Conservation (phyloP, 2,113 vertebrate species). For the Lethenteron camtschaticum region DNA sequence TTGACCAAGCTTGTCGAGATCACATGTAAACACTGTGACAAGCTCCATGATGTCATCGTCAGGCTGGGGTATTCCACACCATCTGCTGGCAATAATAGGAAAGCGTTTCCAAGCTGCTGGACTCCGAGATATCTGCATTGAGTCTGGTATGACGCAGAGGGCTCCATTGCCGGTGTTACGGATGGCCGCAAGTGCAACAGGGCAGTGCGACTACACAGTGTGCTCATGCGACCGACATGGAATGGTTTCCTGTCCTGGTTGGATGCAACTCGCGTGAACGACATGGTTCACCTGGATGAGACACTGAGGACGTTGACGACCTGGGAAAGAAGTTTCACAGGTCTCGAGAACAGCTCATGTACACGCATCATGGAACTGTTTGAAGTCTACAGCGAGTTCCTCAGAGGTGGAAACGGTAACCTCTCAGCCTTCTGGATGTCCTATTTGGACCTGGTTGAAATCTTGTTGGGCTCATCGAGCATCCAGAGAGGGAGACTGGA, state of each 20-base stretch:
- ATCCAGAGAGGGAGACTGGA: too few relatives aligned
- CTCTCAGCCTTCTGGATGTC: too few relatives aligned
- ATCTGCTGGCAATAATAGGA: not conserved
- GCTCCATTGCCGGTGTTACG: not conserved
- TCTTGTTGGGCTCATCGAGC: too few relatives aligned
- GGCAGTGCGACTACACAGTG: not conserved
- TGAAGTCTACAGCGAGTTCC: too few relatives aligned
- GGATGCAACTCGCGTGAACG: not conserved
- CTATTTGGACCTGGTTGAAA: too few relatives aligned
- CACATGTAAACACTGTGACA: not conserved
- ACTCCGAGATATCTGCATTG: not conserved
- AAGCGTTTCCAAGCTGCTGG: not conserved
- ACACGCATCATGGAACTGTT: too few relatives aligned
- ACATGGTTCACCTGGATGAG: too few relatives aligned
- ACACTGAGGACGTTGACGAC: too few relatives aligned
- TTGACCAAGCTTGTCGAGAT: slow-evolving; percentile 1
- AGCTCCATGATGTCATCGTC: not conserved
- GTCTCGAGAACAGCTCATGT: too few relatives aligned
- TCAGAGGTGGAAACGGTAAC: too few relatives aligned
- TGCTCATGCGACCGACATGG: not conserved
- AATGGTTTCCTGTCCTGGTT: slow-evolving; percentile 2
- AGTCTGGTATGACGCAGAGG: not conserved
- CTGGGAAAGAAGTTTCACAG: too few relatives aligned
- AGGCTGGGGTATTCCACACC: slow-evolving; percentile 4
- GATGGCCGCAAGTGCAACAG: slow-evolving; percentile 5